Percentiles rank a stretch among this genome's conserved stretches.
These are phyloP conservation scores for Hippocampus mohnikei DNA, from an alignment of 2,113 vertebrate genomes.

Conservation along the genomic window DNA sequence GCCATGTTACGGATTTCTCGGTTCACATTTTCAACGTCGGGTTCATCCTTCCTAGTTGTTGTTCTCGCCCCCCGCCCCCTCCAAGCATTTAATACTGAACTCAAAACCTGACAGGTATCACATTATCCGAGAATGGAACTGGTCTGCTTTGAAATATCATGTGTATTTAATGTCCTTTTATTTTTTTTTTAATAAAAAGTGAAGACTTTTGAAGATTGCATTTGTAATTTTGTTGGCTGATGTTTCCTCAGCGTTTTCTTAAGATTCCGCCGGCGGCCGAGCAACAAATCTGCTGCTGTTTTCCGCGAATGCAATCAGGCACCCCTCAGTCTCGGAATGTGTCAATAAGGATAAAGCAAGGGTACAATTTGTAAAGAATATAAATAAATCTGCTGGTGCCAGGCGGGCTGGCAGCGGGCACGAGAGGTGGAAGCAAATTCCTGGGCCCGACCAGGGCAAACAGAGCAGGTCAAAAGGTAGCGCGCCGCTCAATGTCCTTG, in stretches of 20 bases:
- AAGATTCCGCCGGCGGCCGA: conserved; percentile 15
- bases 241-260: too few species aligned
- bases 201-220: conserved; percentile 65
- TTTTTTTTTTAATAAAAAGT: conserved; percentile 61
- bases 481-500: conserved; percentile 38
- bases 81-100: conserved; percentile 68
- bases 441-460: conserved; percentile 70
- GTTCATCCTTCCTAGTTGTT: conserved; percentile 56
- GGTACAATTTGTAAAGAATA: conserved; percentile 67
- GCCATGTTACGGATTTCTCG: conserved; percentile 62
- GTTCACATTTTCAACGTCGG: conserved; percentile 64
- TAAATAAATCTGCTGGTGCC: conserved; percentile 72
- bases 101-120: conserved; percentile 69
- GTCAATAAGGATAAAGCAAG: conserved; percentile 64
- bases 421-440: conserved; percentile 60
- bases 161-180: conserved; percentile 78
- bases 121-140: conserved; percentile 68
- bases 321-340: conserved; percentile 61
- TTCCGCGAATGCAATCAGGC: conserved; percentile 51
- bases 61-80: background rate
- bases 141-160: conserved; percentile 70
- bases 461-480: conserved; percentile 72
- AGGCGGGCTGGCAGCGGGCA: conserved; percentile 66
- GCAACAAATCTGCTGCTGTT: conserved; percentile 27
- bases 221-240: conserved; percentile 1